Evolutionary conservation across 2,888 invertebrate genomes (phyloP).

Genomic region (Strigamia transsilvanica): DNA sequence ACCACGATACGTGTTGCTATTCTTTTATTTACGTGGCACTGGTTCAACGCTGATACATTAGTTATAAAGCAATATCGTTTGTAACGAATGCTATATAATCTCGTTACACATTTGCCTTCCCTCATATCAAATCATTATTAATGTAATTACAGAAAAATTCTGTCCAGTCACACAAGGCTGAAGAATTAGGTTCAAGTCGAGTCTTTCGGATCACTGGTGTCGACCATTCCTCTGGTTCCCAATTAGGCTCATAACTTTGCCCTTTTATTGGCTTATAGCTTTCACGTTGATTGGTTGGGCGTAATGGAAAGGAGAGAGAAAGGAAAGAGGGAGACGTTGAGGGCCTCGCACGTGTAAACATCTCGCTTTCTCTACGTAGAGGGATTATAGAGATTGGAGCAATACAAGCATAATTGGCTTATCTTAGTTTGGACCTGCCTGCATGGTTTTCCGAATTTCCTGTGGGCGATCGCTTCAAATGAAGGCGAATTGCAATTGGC

Average conservation of each 20-base stretch:
- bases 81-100: constrained; percentile 26
- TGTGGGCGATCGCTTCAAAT: constrained; percentile 53
- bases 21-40: constrained; percentile 23
- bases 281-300: constrained; percentile 52
- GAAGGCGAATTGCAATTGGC: constrained; percentile 46
- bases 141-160: constrained; percentile 48
- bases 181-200: constrained; percentile 36
- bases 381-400: constrained; percentile 53
- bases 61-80: constrained; percentile 28
- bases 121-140: constrained; percentile 23
- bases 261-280: constrained; percentile 53
- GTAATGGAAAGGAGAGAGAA: constrained; percentile 47
- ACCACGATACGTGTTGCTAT: neutral
- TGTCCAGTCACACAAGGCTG: constrained; percentile 13
- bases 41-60: constrained; percentile 6
- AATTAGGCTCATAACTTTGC: constrained; percentile 51
- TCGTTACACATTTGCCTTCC: constrained; percentile 44
- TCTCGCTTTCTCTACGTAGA: constrained; percentile 50
- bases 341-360: constrained; percentile 53
- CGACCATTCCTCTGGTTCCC: constrained; percentile 48
- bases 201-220: constrained; percentile 49
- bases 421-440: constrained; percentile 52
- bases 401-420: constrained; percentile 53
- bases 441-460: constrained; percentile 54
- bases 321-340: constrained; percentile 46